Conservation (phyloP, 2,113 vertebrate genomes). For the Lates calcarifer region DNA sequence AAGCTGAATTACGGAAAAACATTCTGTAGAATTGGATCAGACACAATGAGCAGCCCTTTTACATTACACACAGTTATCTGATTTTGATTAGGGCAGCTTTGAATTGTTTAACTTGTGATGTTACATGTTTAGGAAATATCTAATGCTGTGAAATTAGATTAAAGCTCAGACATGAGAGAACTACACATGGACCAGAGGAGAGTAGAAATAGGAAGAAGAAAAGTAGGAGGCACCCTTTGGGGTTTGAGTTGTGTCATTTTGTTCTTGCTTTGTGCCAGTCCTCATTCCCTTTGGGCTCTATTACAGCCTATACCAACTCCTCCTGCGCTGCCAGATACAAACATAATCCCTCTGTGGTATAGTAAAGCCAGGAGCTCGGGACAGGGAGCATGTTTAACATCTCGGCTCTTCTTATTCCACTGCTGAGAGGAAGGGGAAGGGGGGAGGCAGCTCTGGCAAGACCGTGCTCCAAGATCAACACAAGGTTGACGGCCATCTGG, state of each 20-base stretch:
- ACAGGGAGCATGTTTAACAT: slow-evolving; percentile 69
- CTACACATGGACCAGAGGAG: not conserved
- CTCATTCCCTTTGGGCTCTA: slow-evolving; percentile 46
- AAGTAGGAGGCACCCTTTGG: slow-evolving; percentile 27
- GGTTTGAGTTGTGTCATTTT: slow-evolving; percentile 39
- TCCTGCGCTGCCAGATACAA: slow-evolving; percentile 51
- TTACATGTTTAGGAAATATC: not conserved
- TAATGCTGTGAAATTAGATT: not conserved
- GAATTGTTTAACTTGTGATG: not conserved
- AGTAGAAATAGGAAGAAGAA: not conserved
- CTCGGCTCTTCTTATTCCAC: slow-evolving; percentile 62
- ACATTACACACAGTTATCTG: not conserved
- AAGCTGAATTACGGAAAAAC: not conserved
- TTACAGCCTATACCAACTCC: slow-evolving; percentile 51
- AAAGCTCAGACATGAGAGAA: not conserved
- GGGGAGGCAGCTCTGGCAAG: slow-evolving; percentile 56
- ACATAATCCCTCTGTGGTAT: slow-evolving; percentile 61
- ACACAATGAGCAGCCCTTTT: not conserved
- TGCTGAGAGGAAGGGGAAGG: no score
- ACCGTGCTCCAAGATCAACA: slow-evolving; percentile 69
- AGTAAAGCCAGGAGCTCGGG: slow-evolving; percentile 52
- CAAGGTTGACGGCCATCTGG: slow-evolving; percentile 76
- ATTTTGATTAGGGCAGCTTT: not conserved
- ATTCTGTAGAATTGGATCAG: not conserved
- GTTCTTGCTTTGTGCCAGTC: slow-evolving; percentile 33